Percentiles rank a stretch among this genome's conserved stretches.
Evolutionary conservation across 2,113 vertebrate genomes (phyloP).

Genomic region (human (Homo sapiens)): DNA sequence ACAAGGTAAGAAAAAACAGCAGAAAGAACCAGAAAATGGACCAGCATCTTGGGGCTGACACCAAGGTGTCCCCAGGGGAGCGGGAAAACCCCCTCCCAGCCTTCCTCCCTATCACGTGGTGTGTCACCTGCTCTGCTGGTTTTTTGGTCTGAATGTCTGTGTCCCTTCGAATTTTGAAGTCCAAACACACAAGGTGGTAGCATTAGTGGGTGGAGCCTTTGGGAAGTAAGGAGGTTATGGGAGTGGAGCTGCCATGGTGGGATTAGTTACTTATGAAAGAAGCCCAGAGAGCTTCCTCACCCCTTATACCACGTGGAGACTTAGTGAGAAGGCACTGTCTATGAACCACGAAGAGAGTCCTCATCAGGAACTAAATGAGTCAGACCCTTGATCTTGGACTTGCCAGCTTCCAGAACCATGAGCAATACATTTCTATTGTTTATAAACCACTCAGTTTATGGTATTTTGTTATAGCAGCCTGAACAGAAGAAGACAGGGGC

Average conservation of each 20-base stretch:
- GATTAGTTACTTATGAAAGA: not conserved
- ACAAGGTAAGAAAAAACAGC: not conserved
- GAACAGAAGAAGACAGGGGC: not conserved
- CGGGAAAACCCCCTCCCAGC: not conserved
- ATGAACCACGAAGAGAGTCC: not conserved
- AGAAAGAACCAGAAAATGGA: not conserved
- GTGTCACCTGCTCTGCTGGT: no score
- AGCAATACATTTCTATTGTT: not conserved
- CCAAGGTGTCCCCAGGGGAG: fast-evolving
- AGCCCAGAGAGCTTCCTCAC: not conserved
- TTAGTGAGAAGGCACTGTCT: not conserved
- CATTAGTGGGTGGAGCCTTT: no score
- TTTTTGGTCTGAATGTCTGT: not conserved
- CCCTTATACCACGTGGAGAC: not conserved
- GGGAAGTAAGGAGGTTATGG: fast-evolving
- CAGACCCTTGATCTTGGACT: not conserved
- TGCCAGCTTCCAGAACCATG: not conserved
- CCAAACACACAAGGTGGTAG: no score
- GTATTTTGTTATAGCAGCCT: not conserved
- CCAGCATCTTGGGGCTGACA: fast-evolving
- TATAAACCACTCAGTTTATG: not conserved
- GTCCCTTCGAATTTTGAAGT: no score
- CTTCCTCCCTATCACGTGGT: no score
- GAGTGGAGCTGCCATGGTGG: not conserved
- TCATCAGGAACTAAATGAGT: no score